phyloP scores from a whole-genome alignment of 2,113 vertebrate genomes.

The Oryzias javanicus region DNA sequence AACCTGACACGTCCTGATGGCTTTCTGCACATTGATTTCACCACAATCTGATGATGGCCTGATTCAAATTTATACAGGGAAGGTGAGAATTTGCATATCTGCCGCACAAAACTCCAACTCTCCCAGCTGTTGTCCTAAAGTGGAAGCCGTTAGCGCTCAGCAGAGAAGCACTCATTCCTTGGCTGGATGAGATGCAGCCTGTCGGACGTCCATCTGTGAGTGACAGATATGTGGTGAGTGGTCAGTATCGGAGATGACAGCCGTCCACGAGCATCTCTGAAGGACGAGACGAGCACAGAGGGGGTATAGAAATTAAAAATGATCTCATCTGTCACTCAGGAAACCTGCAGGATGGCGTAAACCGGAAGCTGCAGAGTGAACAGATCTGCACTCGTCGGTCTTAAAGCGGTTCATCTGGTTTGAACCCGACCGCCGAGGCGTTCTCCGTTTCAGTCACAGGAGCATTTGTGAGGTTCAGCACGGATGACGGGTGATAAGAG shows the following conservation, averaged over 20 bases:
- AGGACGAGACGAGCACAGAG: background rate
- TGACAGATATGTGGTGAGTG: background rate
- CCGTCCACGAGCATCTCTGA: slow-evolving; percentile 17
- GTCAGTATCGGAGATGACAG: slow-evolving; percentile 32
- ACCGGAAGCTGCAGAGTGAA: no score
- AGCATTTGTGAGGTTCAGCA: background rate
- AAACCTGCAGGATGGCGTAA: no score
- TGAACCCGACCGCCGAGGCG: background rate
- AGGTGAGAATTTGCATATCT: slow-evolving; percentile 13
- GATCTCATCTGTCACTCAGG: no score
- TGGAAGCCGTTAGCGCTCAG: background rate
- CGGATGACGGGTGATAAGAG: no score
- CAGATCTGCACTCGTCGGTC: no score
- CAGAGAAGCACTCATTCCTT: slow-evolving; percentile 27
- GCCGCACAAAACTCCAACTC: background rate
- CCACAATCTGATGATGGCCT: background rate
- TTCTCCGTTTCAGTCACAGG: background rate
- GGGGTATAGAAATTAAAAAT: background rate
- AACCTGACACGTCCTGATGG: background rate
- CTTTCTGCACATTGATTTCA: background rate
- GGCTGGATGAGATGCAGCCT: no score
- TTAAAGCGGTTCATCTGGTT: no score
- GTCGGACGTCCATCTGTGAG: no score
- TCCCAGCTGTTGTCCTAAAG: background rate
- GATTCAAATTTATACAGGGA: background rate